A percentile compares a stretch with the other conserved stretches of the same genome.
phyloP scores from a whole-genome alignment of 1,140 invertebrate species.

The Scaptodrosophila lebanonensis region DNA sequence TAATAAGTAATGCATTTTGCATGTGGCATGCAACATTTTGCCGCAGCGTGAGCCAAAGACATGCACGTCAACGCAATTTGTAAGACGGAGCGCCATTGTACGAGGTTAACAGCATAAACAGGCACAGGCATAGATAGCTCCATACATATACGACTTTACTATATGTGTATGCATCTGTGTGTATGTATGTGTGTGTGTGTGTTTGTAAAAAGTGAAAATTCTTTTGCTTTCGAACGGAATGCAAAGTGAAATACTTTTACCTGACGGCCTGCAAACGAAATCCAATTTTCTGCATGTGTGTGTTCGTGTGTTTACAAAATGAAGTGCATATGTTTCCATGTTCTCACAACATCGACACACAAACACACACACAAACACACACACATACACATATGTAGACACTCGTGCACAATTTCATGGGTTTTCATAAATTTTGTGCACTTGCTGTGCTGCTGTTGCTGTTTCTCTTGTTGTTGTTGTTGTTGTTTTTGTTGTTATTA shows the following conservation, averaged over 20 bases:
- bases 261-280: conserved; percentile 6
- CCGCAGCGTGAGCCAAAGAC: conserved; percentile 26
- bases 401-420: conserved; percentile 1
- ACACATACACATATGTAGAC: neutral
- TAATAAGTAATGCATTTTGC: conserved; percentile 49
- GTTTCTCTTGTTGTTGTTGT: conserved; percentile 6
- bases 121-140: conserved; percentile 9
- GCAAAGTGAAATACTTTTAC: conserved; percentile 31
- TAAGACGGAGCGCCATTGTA: no score
- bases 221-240: conserved; percentile 33
- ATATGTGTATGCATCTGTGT: no score
- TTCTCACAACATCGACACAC: no score
- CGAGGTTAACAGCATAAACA: conserved; percentile 3
- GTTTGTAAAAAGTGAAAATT: conserved; percentile 65
- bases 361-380: conserved; percentile 17
- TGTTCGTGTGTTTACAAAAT: conserved; percentile 15
- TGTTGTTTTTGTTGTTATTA: conserved; percentile 31
- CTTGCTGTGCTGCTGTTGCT: no score
- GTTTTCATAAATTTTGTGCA: conserved; percentile 41
- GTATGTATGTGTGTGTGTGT: no score
- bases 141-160: no score
- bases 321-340: conserved; percentile 12
- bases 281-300: neutral
- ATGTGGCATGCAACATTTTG: conserved; percentile 49
- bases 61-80: conserved; percentile 4